A percentile compares a stretch with the other conserved stretches of the same genome.
phyloP scores from a whole-genome alignment of 2,888 invertebrate genomes.

The Athripsodes cinereus region DNA sequence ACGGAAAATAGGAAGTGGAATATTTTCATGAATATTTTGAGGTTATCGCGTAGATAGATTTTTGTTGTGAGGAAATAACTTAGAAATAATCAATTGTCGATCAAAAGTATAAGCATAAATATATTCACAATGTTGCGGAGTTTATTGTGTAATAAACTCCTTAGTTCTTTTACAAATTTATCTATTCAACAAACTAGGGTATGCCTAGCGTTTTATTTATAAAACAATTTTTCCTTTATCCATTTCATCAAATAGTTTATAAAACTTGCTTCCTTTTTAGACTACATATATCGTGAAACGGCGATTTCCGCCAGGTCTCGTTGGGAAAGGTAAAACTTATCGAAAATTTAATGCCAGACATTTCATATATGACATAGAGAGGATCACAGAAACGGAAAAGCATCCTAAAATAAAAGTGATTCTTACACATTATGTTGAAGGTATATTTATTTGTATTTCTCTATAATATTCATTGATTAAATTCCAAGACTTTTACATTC shows the following conservation, averaged over 20 bases:
- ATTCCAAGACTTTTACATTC: too few species aligned
- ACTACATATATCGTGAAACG: conserved; percentile 71
- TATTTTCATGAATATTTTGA: too few species aligned
- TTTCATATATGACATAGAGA: conserved; percentile 68
- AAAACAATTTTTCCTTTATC: not conserved
- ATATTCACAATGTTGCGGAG: not conserved
- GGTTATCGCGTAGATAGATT: too few species aligned
- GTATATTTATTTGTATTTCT: conserved; percentile 34
- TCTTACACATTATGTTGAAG: conserved; percentile 64
- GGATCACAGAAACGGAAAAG: conserved; percentile 52
- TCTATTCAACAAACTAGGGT: conserved; percentile 18
- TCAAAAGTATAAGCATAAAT: too few species aligned
- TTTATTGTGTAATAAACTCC: not conserved
- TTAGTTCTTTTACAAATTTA: not conserved
- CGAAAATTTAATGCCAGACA: conserved; percentile 53
- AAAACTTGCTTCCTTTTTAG: conserved; percentile 55
- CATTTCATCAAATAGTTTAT: conserved; percentile 12
- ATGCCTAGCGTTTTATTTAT: not conserved
- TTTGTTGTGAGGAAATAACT: too few species aligned
- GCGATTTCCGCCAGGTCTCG: conserved; percentile 49
- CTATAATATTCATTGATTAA: too few species aligned
- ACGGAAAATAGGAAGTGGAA: too few species aligned
- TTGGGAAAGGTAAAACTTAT: conserved; percentile 52
- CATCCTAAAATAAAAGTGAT: conserved; percentile 59
- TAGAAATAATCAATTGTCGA: too few species aligned